These are phyloP conservation scores for Coracias cyanogaster DNA, from an alignment of 2,797 vertebrate genomes.

Conservation along the genomic window DNA sequence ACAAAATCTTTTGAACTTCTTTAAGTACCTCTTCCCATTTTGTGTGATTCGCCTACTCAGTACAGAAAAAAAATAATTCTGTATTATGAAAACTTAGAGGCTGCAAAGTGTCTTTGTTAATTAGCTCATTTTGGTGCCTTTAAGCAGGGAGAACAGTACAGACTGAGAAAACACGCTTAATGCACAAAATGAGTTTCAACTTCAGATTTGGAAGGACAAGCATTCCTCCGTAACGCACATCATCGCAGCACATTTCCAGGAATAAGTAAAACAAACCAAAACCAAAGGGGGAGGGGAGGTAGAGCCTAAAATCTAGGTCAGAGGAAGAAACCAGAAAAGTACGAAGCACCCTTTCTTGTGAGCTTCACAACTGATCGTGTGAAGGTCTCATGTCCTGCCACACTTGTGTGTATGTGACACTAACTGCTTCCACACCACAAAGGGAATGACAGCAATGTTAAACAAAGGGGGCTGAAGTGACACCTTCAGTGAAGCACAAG, in stretches of 20 bases:
- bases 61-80: background rate
- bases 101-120: background rate
- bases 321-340: conserved; percentile 1
- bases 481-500: background rate
- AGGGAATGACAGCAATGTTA: background rate
- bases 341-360: background rate
- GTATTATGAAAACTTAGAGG: background rate
- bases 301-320: conserved; percentile 33
- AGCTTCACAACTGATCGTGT: background rate
- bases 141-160: background rate
- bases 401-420: background rate
- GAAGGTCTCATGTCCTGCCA: background rate
- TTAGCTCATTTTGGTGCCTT: background rate
- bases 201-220: conserved; percentile 37
- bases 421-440: fast-evolving
- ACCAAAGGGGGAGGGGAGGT: background rate
- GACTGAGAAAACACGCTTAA: background rate
- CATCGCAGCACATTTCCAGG: conserved; percentile 12
- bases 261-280: conserved; percentile 49
- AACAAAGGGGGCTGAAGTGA: background rate
- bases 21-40: background rate
- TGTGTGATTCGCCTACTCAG: background rate
- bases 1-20: background rate
- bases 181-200: background rate
- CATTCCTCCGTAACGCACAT: background rate